These are phyloP conservation scores for Glaucomys volans DNA, from an alignment of 2,113 vertebrate genomes.

Conservation along the genomic window DNA sequence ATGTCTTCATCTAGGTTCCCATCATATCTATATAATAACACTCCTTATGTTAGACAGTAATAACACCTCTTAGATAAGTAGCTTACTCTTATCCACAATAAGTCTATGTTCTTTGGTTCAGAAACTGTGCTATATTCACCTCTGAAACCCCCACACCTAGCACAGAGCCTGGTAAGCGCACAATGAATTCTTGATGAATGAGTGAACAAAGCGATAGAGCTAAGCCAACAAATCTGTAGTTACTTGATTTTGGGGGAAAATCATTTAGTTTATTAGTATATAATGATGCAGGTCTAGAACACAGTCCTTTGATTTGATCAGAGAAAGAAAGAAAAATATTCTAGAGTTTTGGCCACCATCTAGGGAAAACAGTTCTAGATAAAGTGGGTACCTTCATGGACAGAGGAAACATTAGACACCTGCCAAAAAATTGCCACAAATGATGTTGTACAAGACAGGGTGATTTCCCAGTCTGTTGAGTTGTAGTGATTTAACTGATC, in stretches of 20 bases:
- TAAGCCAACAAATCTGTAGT: not conserved
- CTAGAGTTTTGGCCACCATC: not conserved
- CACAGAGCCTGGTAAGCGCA: not conserved
- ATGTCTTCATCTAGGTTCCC: not conserved
- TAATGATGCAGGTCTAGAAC: not conserved
- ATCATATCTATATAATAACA: not conserved
- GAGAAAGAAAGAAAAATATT: slow-evolving; percentile 30
- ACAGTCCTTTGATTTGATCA: not conserved
- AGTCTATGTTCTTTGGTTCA: not conserved
- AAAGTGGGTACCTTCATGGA: not conserved
- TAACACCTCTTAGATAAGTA: not conserved
- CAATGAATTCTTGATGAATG: not conserved
- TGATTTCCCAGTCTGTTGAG: not conserved
- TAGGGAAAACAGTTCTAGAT: not conserved
- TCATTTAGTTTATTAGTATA: not conserved
- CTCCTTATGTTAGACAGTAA: not conserved
- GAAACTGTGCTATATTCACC: not conserved
- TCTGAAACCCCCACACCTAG: not conserved
- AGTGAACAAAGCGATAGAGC: not conserved
- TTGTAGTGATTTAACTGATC: not conserved
- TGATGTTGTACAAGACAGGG: not conserved
- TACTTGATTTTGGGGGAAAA: not conserved
- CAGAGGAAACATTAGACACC: not conserved
- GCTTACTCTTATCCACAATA: not conserved
- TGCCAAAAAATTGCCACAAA: not conserved